A percentile compares a stretch with the other conserved stretches of the same genome.
Evolutionary conservation across 1,140 invertebrate genomes (phyloP).

Genomic region (Sitophilus oryzae): DNA sequence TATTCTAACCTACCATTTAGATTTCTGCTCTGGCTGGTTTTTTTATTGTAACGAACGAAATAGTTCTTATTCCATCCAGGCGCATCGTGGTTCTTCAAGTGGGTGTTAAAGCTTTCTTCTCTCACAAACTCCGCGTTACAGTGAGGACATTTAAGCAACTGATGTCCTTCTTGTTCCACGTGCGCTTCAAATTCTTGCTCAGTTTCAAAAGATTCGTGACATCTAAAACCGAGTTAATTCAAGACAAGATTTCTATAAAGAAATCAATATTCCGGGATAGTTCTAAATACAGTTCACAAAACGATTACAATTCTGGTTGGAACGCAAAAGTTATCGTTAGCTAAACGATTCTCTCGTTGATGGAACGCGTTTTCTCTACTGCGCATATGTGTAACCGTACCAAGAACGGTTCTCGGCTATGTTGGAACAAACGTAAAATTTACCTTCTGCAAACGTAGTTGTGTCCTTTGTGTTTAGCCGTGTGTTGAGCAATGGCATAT

Average conservation of each 20-base stretch:
- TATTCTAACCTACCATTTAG: too few relatives aligned
- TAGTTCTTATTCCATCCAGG: slow-evolving; percentile 23
- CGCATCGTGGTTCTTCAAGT: slow-evolving; percentile 20
- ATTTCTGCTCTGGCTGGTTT: too few relatives aligned
- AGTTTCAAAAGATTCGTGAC: slow-evolving; percentile 16
- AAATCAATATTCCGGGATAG: too few relatives aligned
- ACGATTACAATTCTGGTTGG: too few relatives aligned
- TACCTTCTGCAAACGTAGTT: slow-evolving; percentile 19
- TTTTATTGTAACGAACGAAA: slow-evolving; percentile 11
- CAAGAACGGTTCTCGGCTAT: too few relatives aligned
- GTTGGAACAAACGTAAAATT: too few relatives aligned
- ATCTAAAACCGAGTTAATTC: slow-evolving; percentile 8
- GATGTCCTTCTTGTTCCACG: slow-evolving; percentile 8
- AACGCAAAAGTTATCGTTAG: too few relatives aligned
- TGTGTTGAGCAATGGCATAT: slow-evolving; percentile 18
- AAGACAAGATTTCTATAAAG: too few relatives aligned
- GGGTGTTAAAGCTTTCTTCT: slow-evolving; percentile 16
- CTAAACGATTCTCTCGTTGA: too few relatives aligned
- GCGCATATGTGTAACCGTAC: too few relatives aligned
- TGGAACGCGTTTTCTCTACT: too few relatives aligned
- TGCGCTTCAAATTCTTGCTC: slow-evolving; percentile 13
- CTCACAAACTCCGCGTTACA: slow-evolving; percentile 15
- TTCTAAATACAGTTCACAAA: too few relatives aligned
- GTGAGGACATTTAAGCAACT: slow-evolving; percentile 12
- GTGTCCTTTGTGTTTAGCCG: slow-evolving; percentile 19